A percentile compares a stretch with the other conserved stretches of the same genome.
Conservation (phyloP, 1,140 invertebrate species). For the Drosophila ironensis region DNA sequence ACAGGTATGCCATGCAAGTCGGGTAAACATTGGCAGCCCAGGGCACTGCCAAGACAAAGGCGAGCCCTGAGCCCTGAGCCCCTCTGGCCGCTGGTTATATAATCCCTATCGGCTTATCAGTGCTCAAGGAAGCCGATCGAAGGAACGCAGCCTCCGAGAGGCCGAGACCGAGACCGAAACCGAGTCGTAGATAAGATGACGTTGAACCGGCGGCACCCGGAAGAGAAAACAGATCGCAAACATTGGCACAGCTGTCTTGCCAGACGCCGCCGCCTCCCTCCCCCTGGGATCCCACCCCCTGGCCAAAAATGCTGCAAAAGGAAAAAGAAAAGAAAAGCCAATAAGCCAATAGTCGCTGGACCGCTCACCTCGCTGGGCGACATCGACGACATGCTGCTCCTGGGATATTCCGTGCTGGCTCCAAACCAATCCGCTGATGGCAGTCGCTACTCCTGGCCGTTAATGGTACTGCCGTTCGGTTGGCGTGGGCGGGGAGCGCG, state of each 20-base stretch:
- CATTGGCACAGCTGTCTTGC: constrained; percentile 67
- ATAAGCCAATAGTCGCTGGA: not conserved
- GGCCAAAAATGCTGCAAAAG: not conserved
- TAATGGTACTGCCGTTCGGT: not conserved
- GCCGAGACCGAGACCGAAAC: not conserved
- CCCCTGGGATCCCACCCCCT: not conserved
- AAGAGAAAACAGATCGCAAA: constrained; percentile 30
- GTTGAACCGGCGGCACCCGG: constrained; percentile 39
- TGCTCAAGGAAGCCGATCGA: constrained; percentile 14
- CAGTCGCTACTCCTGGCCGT: not conserved
- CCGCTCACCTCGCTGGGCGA: constrained; percentile 69
- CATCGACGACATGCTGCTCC: constrained; percentile 60
- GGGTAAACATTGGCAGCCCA: constrained; percentile 39
- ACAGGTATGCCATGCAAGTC: constrained; percentile 27
- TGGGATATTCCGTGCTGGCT: constrained; percentile 18
- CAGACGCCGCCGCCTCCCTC: not conserved
- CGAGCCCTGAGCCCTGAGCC: no score
- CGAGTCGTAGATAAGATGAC: constrained; percentile 64
- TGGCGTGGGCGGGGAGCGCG: not conserved
- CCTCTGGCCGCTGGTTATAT: constrained; percentile 17
- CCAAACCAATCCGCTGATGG: constrained; percentile 5
- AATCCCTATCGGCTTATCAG: not conserved
- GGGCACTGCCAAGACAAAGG: constrained; percentile 1
- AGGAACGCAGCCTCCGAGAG: not conserved
- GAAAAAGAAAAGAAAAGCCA: no score